phyloP scores from a whole-genome alignment of 2,888 invertebrate species.

The Zelleria hepariella region DNA sequence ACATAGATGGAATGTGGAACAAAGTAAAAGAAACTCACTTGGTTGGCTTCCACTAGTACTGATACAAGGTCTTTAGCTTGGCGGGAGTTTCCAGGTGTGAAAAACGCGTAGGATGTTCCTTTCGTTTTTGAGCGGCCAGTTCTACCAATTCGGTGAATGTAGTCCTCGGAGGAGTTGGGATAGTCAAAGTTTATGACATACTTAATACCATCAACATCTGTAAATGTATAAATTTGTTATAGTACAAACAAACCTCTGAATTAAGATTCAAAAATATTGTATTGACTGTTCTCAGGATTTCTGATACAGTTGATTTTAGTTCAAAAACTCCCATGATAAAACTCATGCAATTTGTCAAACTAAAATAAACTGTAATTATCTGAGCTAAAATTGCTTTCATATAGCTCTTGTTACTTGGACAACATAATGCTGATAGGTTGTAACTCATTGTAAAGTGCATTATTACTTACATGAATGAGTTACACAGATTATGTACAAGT shows the following conservation, averaged over 20 bases:
- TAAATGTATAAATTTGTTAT: conserved; percentile 23
- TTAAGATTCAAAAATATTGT: neutral
- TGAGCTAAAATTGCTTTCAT: neutral
- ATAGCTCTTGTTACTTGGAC: neutral
- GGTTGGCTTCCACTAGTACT: conserved; percentile 91
- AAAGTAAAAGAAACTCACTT: conserved; percentile 61
- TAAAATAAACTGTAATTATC: neutral
- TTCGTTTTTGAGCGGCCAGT: conserved; percentile 90
- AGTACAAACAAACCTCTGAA: neutral
- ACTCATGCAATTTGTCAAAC: neutral
- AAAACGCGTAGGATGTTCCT: conserved; percentile 96
- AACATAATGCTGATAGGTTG: conserved; percentile 17
- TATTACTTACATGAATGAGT: conserved; percentile 68
- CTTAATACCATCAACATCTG: conserved; percentile 97
- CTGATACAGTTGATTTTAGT: neutral
- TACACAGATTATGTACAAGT: conserved; percentile 52
- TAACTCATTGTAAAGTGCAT: conserved; percentile 42
- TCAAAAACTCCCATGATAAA: neutral
- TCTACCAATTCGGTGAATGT: conserved; percentile 95
- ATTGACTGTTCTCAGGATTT: neutral
- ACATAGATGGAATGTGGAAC: neutral
- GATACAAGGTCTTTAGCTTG: conserved; percentile 92
- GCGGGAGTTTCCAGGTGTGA: conserved; percentile 88
- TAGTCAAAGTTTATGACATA: conserved; percentile 98
- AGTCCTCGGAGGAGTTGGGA: conserved; percentile 95